A percentile compares a stretch with the other conserved stretches of the same genome.
These are phyloP conservation scores for Maniola jurtina DNA, from an alignment of 1,140 invertebrate genomes.

Conservation along the genomic window DNA sequence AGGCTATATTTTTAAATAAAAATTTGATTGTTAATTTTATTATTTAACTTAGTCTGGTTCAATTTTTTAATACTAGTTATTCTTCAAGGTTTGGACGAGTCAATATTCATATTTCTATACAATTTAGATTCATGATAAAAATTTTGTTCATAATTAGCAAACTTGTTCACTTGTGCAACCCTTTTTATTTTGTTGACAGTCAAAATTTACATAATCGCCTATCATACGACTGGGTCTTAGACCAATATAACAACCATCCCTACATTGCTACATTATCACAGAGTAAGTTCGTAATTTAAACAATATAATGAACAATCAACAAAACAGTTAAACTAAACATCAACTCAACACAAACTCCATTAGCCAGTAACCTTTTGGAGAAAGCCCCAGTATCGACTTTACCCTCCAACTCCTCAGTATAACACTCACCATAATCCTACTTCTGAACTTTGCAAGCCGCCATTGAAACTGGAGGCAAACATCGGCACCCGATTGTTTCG, in stretches of 20 bases:
- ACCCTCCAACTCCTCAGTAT: constrained; percentile 23
- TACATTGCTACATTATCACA: background rate
- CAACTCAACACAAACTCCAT: background rate
- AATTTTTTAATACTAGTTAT: too few species aligned
- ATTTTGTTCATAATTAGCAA: too few species aligned
- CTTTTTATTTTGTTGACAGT: too few species aligned
- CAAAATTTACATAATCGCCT: too few species aligned
- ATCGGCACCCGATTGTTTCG: constrained; percentile 43
- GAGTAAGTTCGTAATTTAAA: background rate
- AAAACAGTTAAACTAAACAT: background rate
- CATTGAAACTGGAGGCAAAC: constrained; percentile 42
- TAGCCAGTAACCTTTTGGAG: background rate
- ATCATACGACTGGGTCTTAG: too few species aligned
- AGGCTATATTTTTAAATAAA: too few species aligned
- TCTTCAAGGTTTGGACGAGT: too few species aligned
- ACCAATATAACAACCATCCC: background rate
- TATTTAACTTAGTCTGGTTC: too few species aligned
- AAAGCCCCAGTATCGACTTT: background rate
- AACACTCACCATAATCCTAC: constrained; percentile 23
- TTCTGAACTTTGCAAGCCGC: constrained; percentile 22
- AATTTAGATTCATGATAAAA: too few species aligned
- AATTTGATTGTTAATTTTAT: too few species aligned
- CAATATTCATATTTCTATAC: too few species aligned
- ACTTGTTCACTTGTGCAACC: too few species aligned
- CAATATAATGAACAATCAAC: background rate